Base-by-base conservation (phyloP, 2,797 vertebrate genomes). In the Carapus acus region DNA sequence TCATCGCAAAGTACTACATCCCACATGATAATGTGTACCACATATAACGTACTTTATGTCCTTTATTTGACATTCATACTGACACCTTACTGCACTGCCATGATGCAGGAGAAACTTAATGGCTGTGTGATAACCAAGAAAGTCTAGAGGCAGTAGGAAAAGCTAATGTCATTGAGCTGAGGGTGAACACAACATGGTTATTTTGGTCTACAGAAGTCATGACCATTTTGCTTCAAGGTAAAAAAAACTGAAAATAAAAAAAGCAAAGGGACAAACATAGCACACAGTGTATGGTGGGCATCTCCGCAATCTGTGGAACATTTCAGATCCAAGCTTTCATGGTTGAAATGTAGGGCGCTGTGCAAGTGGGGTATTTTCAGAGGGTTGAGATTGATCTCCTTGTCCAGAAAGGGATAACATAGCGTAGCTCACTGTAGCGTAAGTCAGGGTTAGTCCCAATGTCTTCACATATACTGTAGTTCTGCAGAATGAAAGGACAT, bases 181-280 rank as follows among this genome's bases (percentile, higher is more conserved):
- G 38, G 40, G 57, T 62, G 16, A 0, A 15, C 40, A 55, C 37
- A 13, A 49, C 41, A 27, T 16, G 44, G 16, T 24, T 53, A 20
- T 46, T 65, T 51, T 13, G 24, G 51, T 43, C 34, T 63, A 64
- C 61, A 42, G 22, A 18, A 62, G 39, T 15, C 24, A 65, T 67
- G 63, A 59, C 54, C 54, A 53, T 16, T 20, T 65, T 64, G 67
- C 64, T 64, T 65, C 38, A 14, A 55, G 72, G 52, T 57, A 60
- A 46, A 60, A 57, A n/a, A n/a, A n/a, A n/a, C n/a, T n/a, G n/a
- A n/a, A n/a, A n/a, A n/a, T n/a, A n/a, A 45, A 27, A 61, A 56
- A 37, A 43, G 37, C 43, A 61, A 53, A 58, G 55, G 54, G 52
- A 22, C 38, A 42, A 31, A 18, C 37, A 54, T 65, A 7, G 15